These are phyloP conservation scores for Probaryconus sp. DNA, from an alignment of 1,140 invertebrate species.

Conservation along the genomic window DNA sequence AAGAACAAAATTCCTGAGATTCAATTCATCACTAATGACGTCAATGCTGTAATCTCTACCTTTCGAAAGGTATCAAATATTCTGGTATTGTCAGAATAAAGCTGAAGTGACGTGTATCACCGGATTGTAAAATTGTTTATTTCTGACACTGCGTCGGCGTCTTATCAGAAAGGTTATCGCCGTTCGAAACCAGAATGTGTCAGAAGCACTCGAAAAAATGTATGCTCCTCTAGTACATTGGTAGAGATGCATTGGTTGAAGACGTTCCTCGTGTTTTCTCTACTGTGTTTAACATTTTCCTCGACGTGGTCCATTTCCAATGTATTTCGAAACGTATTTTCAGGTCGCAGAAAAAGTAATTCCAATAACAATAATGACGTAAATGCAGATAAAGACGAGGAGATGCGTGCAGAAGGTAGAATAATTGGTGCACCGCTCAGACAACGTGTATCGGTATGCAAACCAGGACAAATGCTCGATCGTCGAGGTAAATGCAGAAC, in stretches of 20 bases:
- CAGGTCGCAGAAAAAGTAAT: constrained; percentile 7
- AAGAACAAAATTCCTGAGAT: too few relatives aligned
- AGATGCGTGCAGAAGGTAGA: constrained; percentile 16
- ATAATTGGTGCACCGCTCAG: constrained; percentile 64
- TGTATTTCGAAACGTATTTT: too few relatives aligned
- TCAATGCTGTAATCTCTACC: too few relatives aligned
- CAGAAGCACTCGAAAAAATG: constrained; percentile 10
- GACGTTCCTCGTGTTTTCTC: constrained; percentile 27
- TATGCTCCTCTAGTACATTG: constrained; percentile 8
- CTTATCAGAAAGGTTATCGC: constrained; percentile 37
- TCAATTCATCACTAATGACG: too few relatives aligned
- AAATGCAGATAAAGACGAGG: constrained; percentile 6
- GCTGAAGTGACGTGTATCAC: constrained; percentile 32
- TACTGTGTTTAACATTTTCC: constrained; percentile 20
- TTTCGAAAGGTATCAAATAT: too few relatives aligned
- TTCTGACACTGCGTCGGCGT: constrained; percentile 30
- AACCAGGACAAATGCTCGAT: constrained; percentile 59
- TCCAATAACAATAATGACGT: background rate
- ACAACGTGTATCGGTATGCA: constrained; percentile 45
- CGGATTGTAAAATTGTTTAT: constrained; percentile 24
- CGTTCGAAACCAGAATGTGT: background rate
- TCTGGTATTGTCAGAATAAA: too few relatives aligned
- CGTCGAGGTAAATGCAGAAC: constrained; percentile 65
- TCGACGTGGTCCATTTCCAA: constrained; percentile 52
- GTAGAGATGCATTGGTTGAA: constrained; percentile 27